Conservation (phyloP, 2,888 invertebrate species). For the Hypercompe scribonia region DNA sequence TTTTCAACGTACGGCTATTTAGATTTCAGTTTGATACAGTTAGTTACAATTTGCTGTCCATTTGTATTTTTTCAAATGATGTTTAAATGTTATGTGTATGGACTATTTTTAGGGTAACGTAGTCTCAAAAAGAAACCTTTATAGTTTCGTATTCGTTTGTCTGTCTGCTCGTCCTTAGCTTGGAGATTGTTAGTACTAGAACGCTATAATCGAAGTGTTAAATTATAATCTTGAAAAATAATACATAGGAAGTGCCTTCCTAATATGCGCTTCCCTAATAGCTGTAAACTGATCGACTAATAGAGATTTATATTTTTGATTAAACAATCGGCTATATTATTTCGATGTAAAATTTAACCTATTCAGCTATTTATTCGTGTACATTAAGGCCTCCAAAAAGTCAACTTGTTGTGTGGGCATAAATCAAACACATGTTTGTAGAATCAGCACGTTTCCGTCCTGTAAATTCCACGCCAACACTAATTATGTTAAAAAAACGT, state of each 20-base stretch:
- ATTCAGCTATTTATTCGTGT: slow-evolving; percentile 37
- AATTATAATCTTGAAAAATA: too few species aligned
- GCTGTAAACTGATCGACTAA: too few species aligned
- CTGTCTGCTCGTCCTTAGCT: background rate
- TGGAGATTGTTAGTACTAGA: background rate
- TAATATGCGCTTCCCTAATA: too few species aligned
- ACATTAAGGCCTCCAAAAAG: slow-evolving; percentile 31
- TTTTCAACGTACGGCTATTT: slow-evolving; percentile 18
- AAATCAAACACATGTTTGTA: slow-evolving; percentile 54
- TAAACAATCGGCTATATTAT: too few species aligned
- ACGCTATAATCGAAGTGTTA: background rate
- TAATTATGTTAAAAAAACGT: slow-evolving; percentile 43
- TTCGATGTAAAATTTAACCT: background rate
- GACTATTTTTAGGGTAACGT: background rate
- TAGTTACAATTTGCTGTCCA: slow-evolving; percentile 1
- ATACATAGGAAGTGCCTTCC: too few species aligned
- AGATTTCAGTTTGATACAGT: slow-evolving; percentile 2
- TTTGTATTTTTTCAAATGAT: background rate
- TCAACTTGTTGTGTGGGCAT: slow-evolving; percentile 45
- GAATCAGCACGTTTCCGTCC: slow-evolving; percentile 46
- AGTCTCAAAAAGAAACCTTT: background rate
- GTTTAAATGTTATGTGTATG: background rate
- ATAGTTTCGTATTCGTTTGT: background rate
- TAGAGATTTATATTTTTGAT: too few species aligned
- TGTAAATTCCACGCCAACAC: slow-evolving; percentile 60